Base-by-base conservation (phyloP, 2,113 vertebrate species). In the Delphinus delphis region DNA sequence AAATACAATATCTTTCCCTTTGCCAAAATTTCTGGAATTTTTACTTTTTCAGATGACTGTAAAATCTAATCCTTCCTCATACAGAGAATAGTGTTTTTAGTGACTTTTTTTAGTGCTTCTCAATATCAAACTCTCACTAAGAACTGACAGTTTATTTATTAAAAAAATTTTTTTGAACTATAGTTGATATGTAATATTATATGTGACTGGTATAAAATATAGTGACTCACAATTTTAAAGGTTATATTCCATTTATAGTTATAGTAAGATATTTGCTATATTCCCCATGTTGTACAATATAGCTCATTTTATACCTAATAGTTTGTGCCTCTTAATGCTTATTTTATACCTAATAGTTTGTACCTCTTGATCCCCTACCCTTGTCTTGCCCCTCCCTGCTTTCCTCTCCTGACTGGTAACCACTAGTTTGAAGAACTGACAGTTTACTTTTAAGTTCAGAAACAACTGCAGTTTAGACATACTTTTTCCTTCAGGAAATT, bases 401-500 rank as follows among this genome's bases (percentile, higher is more conserved):
- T 79, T 20, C 31, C 11, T 79, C 31, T 79, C 76, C 33, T 23
- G 18, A 79, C 50, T 1, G 3, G 21, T 55, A 55, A 79, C 50
- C 76, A 79, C 47, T 23, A n/a, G 31, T n/a, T 53, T 79, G 76
- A 10, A 55, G 50, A 80, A 80, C 20, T 80, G 76, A 36, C 4
- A 55, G 21, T 53, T 93, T 81, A 76, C 82, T 89, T 86, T 63
- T 79, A 89, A 55, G 25, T 95, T 89, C 23, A 92, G 60, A 96
- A 97, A 89, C 5, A 93, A 80, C 47, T 85, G 92, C 20, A 82
- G 20, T 77, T 88, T 96, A 95, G 44, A 80, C 6, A 74, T 83
- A 74, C 20, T 89, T 93, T 63, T 96, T n/a, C 8, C 11, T 93
- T 94, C n/a, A 88, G 63, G 8, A 89, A 83, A 79, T 58, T 65